Evolutionary conservation across 2,113 vertebrate genomes (phyloP).

Genomic region (Balaeniceps rex): DNA sequence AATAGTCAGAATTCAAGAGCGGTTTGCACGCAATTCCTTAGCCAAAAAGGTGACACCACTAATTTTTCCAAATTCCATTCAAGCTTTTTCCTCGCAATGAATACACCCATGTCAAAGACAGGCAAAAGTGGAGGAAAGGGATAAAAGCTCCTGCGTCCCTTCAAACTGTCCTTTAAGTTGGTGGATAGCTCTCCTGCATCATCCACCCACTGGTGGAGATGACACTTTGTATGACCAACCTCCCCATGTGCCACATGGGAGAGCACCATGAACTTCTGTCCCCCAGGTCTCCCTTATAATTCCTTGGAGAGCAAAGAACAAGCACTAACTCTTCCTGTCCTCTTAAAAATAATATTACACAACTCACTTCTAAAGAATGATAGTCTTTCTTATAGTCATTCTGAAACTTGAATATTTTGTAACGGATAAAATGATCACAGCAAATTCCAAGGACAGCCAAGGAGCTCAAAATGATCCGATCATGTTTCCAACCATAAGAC

Average conservation of each 20-base stretch:
- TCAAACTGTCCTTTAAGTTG: neutral
- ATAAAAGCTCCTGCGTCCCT: neutral
- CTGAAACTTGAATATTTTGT: conserved; percentile 23
- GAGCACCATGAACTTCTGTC: neutral
- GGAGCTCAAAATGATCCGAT: conserved; percentile 41
- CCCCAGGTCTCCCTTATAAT: neutral
- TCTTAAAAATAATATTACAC: neutral
- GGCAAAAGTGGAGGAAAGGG: neutral
- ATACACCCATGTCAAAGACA: neutral
- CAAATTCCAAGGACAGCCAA: conserved; percentile 34
- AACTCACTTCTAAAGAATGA: neutral
- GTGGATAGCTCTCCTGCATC: neutral
- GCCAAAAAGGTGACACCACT: neutral
- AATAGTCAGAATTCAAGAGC: neutral
- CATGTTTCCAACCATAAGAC: conserved; percentile 61
- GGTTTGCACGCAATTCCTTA: neutral
- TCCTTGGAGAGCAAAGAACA: neutral
- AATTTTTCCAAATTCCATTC: neutral
- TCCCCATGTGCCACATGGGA: neutral
- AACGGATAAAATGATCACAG: conserved; percentile 21
- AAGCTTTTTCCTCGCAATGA: neutral
- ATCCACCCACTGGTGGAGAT: neutral
- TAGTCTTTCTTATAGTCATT: neutral
- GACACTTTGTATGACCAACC: neutral
- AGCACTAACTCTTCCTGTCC: neutral